Conservation (phyloP, 2,888 invertebrate species). For the Eucera pruinosa region DNA sequence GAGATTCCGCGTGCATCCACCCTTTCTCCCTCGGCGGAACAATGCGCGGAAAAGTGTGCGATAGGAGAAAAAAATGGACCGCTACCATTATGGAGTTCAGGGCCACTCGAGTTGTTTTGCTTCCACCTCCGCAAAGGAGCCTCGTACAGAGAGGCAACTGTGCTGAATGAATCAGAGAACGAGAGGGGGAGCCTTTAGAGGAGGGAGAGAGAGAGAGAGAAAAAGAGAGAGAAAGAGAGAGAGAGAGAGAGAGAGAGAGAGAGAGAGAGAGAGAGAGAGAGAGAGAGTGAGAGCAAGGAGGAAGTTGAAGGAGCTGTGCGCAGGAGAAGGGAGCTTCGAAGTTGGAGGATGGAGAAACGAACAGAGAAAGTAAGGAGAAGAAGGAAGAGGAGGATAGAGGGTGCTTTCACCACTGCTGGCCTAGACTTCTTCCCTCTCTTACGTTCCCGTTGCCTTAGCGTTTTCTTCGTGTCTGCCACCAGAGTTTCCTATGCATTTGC, state of each 20-base stretch:
- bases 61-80: constrained; percentile 73
- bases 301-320: constrained; percentile 22
- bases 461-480: constrained; percentile 63
- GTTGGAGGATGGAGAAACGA: constrained; percentile 30
- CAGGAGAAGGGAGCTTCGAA: constrained; percentile 31
- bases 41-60: constrained; percentile 74
- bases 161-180: constrained; percentile 74
- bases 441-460: constrained; percentile 58
- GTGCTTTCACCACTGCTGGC: constrained; percentile 75
- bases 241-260: constrained; percentile 29
- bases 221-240: neutral
- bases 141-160: constrained; percentile 75
- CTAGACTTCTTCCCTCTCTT: constrained; percentile 70
- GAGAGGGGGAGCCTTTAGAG: constrained; percentile 15
- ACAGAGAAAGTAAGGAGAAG: constrained; percentile 23
- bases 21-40: constrained; percentile 47
- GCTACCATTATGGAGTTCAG: constrained; percentile 79
- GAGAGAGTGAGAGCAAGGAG: constrained; percentile 17
- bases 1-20: constrained; percentile 17
- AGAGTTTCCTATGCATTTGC: constrained; percentile 64
- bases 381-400: constrained; percentile 60
- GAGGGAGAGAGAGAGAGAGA: neutral
- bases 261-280: neutral
- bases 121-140: constrained; percentile 74
- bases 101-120: constrained; percentile 79